Conservation (phyloP, 2,797 vertebrate species). For the Spea hammondii region DNA sequence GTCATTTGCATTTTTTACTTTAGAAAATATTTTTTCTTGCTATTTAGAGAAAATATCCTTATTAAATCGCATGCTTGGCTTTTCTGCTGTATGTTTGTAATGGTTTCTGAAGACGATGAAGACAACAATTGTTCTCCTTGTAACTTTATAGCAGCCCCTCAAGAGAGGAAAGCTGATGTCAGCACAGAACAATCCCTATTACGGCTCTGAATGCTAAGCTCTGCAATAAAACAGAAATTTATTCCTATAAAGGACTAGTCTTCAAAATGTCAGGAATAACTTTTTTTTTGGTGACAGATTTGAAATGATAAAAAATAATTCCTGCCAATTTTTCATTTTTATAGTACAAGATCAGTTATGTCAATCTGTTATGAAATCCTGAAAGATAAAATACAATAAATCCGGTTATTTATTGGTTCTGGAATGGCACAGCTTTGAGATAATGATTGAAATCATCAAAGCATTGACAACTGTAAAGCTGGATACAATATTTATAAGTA, state of each 20-base stretch:
- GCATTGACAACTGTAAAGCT: too few relatives aligned
- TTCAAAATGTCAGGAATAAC: constrained; percentile 16
- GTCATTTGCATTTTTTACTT: too few relatives aligned
- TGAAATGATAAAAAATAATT: constrained; percentile 24
- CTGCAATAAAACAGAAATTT: constrained; percentile 32
- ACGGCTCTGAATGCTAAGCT: neutral
- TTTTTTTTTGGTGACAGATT: constrained; percentile 12
- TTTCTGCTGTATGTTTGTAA: neutral
- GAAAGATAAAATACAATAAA: neutral
- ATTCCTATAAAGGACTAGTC: constrained; percentile 8
- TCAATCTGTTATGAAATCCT: neutral
- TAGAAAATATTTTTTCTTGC: too few relatives aligned
- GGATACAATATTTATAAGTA: too few relatives aligned
- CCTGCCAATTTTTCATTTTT: constrained; percentile 24
- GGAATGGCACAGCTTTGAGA: neutral
- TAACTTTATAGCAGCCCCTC: neutral
- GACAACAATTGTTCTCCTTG: neutral
- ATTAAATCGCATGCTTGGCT: neutral
- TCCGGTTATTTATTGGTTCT: neutral
- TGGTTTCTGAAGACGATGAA: neutral
- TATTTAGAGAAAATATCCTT: neutral
- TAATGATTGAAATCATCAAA: neutral
- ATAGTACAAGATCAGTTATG: constrained; percentile 9
- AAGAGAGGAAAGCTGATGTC: constrained; percentile 11
- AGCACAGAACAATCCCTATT: neutral